Conservation (phyloP, 1,140 invertebrate genomes). For the Cyrtorhinus lividipennis region DNA sequence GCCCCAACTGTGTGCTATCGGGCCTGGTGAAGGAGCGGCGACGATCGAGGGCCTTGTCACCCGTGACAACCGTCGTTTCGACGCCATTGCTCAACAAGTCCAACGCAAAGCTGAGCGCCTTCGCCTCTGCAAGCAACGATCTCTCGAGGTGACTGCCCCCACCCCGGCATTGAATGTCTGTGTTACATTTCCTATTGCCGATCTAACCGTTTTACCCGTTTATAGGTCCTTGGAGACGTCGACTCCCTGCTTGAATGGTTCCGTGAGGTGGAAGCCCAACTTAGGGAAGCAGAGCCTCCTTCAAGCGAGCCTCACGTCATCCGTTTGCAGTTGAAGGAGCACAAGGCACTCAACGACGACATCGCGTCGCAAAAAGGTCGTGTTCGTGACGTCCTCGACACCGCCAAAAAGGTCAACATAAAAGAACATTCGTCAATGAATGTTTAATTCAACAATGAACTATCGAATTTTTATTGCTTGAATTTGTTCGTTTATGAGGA, state of each 20-base stretch:
- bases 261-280: constrained; percentile 68
- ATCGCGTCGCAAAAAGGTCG: constrained; percentile 83
- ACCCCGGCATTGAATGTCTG: too few relatives aligned
- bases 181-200: too few relatives aligned
- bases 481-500: too few relatives aligned
- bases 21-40: constrained; percentile 82
- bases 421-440: too few relatives aligned
- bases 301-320: constrained; percentile 78
- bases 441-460: too few relatives aligned
- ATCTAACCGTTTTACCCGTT: too few relatives aligned
- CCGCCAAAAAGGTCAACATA: constrained; percentile 69
- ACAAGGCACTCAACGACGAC: constrained; percentile 87
- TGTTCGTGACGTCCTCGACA: constrained; percentile 76
- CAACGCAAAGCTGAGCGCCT: constrained; percentile 84
- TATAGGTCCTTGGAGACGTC: constrained; percentile 59
- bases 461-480: too few relatives aligned
- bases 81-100: constrained; percentile 86
- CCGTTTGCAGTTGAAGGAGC: constrained; percentile 80
- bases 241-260: constrained; percentile 95
- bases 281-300: constrained; percentile 76
- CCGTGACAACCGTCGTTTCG: constrained; percentile 82
- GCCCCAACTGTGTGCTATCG: constrained; percentile 81
- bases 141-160: constrained; percentile 69
- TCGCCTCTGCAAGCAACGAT: constrained; percentile 72
- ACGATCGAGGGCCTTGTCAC: constrained; percentile 85